Conservation (phyloP, 2,888 invertebrate genomes). For the Uloborus plumipes region DNA sequence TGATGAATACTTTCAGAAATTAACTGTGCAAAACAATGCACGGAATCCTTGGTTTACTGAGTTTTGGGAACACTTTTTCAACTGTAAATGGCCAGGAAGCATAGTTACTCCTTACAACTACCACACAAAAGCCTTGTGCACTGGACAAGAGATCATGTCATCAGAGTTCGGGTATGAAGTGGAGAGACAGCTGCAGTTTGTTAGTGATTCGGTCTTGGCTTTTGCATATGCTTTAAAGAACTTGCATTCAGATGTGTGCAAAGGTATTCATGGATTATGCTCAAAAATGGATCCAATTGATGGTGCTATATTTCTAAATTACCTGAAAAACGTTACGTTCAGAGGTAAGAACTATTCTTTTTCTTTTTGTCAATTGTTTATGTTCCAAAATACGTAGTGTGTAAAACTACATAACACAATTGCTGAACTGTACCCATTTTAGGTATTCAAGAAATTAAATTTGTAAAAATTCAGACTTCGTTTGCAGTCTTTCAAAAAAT, state of each 20-base stretch:
- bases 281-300: conserved; percentile 88
- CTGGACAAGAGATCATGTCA: conserved; percentile 82
- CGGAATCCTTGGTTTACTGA: conserved; percentile 97
- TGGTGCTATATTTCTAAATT: conserved; percentile 86
- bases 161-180: conserved; percentile 82
- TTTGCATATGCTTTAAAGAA: conserved; percentile 88
- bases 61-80: conserved; percentile 95
- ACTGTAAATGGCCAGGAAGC: conserved; percentile 81
- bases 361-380: too few species aligned
- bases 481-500: too few species aligned
- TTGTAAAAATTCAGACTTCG: too few species aligned
- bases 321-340: conserved; percentile 87
- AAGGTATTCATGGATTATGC: conserved; percentile 82
- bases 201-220: conserved; percentile 95
- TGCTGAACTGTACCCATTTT: too few species aligned
- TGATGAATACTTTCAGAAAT: conserved; percentile 85
- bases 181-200: conserved; percentile 95
- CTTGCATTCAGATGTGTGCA: conserved; percentile 88
- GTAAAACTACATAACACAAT: too few species aligned
- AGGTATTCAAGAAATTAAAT: too few species aligned
- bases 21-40: conserved; percentile 87
- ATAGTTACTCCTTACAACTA: conserved; percentile 85
- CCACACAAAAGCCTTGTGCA: conserved; percentile 80
- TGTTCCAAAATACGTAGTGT: too few species aligned
- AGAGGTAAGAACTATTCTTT: conserved; percentile 77